A percentile compares a stretch with the other conserved stretches of the same genome.
Evolutionary conservation across 53 echinoderm and acorn worm species (phyloP).

Genomic region (Stichopus horrens): DNA sequence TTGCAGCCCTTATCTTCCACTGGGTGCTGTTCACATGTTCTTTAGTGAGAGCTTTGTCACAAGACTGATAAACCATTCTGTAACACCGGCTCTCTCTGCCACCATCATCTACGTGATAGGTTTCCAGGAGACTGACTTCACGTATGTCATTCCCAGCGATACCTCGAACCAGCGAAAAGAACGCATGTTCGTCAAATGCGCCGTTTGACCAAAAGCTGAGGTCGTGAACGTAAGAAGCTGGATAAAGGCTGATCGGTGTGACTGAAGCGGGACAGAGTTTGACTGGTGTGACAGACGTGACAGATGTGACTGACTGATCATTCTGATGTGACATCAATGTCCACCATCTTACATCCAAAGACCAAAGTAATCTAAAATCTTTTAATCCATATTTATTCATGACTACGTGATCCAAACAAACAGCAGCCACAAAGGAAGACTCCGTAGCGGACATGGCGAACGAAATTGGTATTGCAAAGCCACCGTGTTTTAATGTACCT

Average conservation of each 20-base stretch:
- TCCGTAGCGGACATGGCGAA: neutral
- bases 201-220: constrained; percentile 76
- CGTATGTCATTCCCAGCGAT: constrained; percentile 56
- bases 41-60: constrained; percentile 78
- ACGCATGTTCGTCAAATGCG: constrained; percentile 63
- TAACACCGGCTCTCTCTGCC: constrained; percentile 69
- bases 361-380: constrained; percentile 84
- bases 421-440: neutral
- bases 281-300: neutral
- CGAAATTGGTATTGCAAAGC: neutral
- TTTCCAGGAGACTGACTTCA: constrained; percentile 56
- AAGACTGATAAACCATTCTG: constrained; percentile 81
- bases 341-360: constrained; percentile 54
- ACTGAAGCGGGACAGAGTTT: constrained; percentile 54
- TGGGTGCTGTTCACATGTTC: constrained; percentile 55
- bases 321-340: neutral
- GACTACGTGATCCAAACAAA: constrained; percentile 67
- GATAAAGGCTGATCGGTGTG: constrained; percentile 45
- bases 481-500: neutral
- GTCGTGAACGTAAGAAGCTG: constrained; percentile 73
- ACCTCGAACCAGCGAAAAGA: constrained; percentile 59
- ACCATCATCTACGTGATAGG: constrained; percentile 36
- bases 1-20: constrained; percentile 49
- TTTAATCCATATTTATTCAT: constrained; percentile 62
- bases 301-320: neutral